A percentile compares a stretch with the other conserved stretches of the same genome.
phyloP scores from a whole-genome alignment of 2,797 vertebrate species.

The Nannoperca australis region DNA sequence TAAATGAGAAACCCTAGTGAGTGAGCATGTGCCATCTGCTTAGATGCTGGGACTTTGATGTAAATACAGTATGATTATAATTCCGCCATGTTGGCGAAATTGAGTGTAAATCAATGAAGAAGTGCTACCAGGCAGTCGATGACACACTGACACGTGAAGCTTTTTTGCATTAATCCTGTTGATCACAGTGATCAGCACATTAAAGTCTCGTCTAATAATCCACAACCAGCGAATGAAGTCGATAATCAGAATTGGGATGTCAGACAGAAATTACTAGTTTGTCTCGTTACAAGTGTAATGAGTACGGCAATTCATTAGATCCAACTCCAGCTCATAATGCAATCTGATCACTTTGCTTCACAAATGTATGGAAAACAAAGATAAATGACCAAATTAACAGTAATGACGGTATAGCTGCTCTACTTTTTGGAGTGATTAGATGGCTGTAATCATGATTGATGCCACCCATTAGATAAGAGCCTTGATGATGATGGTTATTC shows the following conservation, averaged over 20 bases:
- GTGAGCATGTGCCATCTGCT: slow-evolving; percentile 27
- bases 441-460: slow-evolving; percentile 13
- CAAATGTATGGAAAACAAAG: neutral
- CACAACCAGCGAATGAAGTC: slow-evolving; percentile 13
- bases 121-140: neutral
- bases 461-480: slow-evolving; percentile 9
- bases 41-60: slow-evolving; percentile 16
- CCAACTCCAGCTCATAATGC: neutral
- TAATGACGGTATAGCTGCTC: neutral
- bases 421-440: neutral
- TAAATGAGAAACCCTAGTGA: slow-evolving; percentile 29
- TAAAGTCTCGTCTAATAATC: slow-evolving; percentile 31
- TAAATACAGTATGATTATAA: slow-evolving; percentile 11
- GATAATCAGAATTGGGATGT: slow-evolving; percentile 14
- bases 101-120: slow-evolving; percentile 20
- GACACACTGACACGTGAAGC: slow-evolving; percentile 16
- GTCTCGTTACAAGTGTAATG: slow-evolving; percentile 23
- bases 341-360: neutral
- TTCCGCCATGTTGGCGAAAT: neutral
- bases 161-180: slow-evolving; percentile 1
- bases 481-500: slow-evolving; percentile 18
- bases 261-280: slow-evolving; percentile 17
- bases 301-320: slow-evolving; percentile 29
- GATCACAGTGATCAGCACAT: slow-evolving; percentile 35
- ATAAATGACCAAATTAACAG: slow-evolving; percentile 17